Percentiles rank a stretch among this genome's conserved stretches.
phyloP scores from a whole-genome alignment of 2,888 invertebrate genomes.

The Gymnoscelis rufifasciata region DNA sequence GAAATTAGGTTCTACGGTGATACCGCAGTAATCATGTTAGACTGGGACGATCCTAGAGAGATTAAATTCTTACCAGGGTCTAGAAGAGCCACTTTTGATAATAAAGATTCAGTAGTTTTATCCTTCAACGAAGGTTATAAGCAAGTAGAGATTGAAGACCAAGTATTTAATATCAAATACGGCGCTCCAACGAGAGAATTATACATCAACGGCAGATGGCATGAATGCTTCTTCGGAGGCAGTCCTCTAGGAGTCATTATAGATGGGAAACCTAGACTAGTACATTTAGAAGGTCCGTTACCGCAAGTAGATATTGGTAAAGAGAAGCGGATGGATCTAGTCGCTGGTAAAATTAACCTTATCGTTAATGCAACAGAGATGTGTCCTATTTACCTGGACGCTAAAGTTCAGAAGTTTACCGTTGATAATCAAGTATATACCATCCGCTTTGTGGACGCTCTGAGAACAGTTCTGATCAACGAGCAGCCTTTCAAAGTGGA shows the following conservation, averaged over 20 bases:
- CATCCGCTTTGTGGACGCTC: conserved; percentile 87
- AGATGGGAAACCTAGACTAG: conserved; percentile 85
- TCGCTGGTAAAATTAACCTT: conserved; percentile 90
- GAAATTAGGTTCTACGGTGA: conserved; percentile 93
- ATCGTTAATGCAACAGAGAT: conserved; percentile 89
- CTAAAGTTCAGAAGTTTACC: conserved; percentile 88
- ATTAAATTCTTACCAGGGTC: conserved; percentile 91
- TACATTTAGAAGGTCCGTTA: conserved; percentile 93
- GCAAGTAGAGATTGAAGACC: conserved; percentile 85
- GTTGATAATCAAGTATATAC: conserved; percentile 85
- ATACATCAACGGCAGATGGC: conserved; percentile 92
- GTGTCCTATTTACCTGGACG: conserved; percentile 89
- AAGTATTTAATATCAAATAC: conserved; percentile 87
- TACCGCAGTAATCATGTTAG: conserved; percentile 90
- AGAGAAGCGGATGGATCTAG: conserved; percentile 86
- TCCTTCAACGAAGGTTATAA: conserved; percentile 84
- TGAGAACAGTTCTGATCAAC: conserved; percentile 87
- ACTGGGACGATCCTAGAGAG: conserved; percentile 91
- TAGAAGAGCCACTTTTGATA: conserved; percentile 86
- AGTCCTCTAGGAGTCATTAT: conserved; percentile 89
- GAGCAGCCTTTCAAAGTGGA: conserved; percentile 87
- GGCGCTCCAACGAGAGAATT: conserved; percentile 96
- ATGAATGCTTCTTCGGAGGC: conserved; percentile 95
- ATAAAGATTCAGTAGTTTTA: conserved; percentile 83
- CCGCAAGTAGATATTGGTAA: conserved; percentile 96